Base-by-base conservation (phyloP, 2,888 invertebrate species). In the Cynaeus angustus region DNA sequence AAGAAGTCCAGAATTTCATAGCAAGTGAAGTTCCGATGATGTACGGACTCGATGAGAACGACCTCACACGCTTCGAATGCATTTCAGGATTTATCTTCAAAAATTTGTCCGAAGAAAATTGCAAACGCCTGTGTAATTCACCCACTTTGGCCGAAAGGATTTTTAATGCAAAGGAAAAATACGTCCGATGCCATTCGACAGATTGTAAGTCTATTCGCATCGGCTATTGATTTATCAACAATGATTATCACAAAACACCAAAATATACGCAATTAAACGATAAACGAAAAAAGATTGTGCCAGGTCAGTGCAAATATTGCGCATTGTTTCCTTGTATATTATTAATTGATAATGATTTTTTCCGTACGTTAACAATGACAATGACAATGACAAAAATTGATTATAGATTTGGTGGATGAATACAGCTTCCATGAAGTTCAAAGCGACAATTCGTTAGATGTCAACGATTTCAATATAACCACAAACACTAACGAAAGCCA, bases 81-180 rank as follows among this genome's bases (percentile, higher is more conserved):
- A 72, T 74, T 26, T 76, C 75, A 7, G 75, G 75, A 5, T 72
- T 66, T 45, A 76, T 74, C 16, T 76, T 76, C 45, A 53, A 61
- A 14, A 68, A 55, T 65, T 59, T 76, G 12, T 62, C 68, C 0
- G 66, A 72, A 61, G 70, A 73, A 12, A 61, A 74, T 14, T 74
- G 74, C 41, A 67, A 72, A 46, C 43, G 56, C 16, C 55, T 74
- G 12, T 45, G 71, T 10, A 56, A 68, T 4, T 72, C 73, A 3
- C 28, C 46, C 5, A 37, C 64, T 43, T 38, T 75, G 8, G 75
- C 74, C n/a, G 64, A 59, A 10, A 53, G 66, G 2, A 75, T 76
- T 30, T 76, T 52, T 56, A 59, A 69, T 16, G 72, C 72, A 9
- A 75, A 75, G 58, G 73, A 71, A 55, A 58, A 30, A 21, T 50